A percentile compares a stretch with the other conserved stretches of the same genome.
phyloP scores from a whole-genome alignment of 2,888 invertebrate species.

The Microplitis manilae region DNA sequence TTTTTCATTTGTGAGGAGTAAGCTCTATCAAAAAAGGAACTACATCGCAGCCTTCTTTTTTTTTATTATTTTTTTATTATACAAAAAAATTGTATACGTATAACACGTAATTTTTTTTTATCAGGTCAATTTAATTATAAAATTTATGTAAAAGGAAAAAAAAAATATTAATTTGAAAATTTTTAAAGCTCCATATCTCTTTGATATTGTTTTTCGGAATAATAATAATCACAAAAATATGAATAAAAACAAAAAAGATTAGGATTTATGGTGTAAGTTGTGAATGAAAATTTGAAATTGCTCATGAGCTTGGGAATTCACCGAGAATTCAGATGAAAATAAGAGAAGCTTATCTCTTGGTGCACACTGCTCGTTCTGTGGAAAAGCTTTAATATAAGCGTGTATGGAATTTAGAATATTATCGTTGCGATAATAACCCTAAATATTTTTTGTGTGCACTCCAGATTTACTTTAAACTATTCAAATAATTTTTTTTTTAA shows the following conservation, averaged over 20 bases:
- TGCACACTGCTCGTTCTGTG: constrained; percentile 15
- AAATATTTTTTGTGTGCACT: constrained; percentile 17
- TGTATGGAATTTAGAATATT: constrained; percentile 22
- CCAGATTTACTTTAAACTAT: background rate
- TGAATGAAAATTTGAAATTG: background rate
- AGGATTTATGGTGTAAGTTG: background rate
- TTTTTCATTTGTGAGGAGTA: constrained; percentile 50
- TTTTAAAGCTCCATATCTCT: background rate
- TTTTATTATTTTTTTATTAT: background rate
- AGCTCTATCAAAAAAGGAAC: background rate
- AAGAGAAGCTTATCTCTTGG: constrained; percentile 26
- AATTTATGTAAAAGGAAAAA: background rate
- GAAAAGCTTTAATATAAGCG: background rate
- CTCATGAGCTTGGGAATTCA: background rate
- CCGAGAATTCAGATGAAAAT: constrained; percentile 6
- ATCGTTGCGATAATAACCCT: constrained; percentile 22
- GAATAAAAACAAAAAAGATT: background rate
- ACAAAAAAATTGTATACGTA: background rate
- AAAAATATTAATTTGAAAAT: background rate
- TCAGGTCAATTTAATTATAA: background rate
- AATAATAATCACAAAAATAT: background rate
- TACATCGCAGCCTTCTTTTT: background rate
- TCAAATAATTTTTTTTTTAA: background rate
- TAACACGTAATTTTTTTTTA: background rate
- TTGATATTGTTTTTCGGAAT: background rate